Conservation (phyloP, 2,797 vertebrate species). For the Anableps anableps region DNA sequence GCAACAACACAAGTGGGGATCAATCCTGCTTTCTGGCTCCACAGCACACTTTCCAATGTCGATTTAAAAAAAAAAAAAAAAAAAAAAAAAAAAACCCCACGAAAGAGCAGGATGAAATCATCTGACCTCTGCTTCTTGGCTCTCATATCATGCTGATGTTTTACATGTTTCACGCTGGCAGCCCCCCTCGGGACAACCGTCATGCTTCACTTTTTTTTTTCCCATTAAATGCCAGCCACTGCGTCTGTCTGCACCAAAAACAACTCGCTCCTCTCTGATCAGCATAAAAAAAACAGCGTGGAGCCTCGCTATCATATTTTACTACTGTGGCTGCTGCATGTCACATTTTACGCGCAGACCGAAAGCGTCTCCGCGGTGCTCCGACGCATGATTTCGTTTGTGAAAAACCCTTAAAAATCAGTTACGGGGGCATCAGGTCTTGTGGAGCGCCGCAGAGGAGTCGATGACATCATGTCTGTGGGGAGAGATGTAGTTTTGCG, state of each 20-base stretch:
- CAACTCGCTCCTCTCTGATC: conserved; percentile 45
- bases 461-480: conserved; percentile 79
- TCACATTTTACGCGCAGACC: conserved; percentile 60
- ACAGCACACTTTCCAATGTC: neutral
- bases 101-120: conserved; percentile 11
- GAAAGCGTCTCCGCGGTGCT: conserved; percentile 16
- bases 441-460: conserved; percentile 62
- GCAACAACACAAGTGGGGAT: conserved; percentile 22
- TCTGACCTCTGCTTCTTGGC: conserved; percentile 26
- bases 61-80: neutral
- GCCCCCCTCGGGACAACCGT: conserved; percentile 55
- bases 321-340: conserved; percentile 41
- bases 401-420: neutral
- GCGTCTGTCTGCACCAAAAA: conserved; percentile 82
- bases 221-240: conserved; percentile 77
- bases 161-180: conserved; percentile 42
- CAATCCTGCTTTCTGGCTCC: conserved; percentile 2
- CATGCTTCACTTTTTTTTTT: conserved; percentile 48
- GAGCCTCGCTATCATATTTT: conserved; percentile 52
- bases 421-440: conserved; percentile 21
- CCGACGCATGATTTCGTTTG: conserved; percentile 31
- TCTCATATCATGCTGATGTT: conserved; percentile 38
- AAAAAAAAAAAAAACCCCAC: neutral
- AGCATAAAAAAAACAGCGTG: conserved; percentile 31
- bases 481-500: conserved; percentile 61